Conservation (phyloP, 2,888 invertebrate species). For the Latrodectus elegans region DNA sequence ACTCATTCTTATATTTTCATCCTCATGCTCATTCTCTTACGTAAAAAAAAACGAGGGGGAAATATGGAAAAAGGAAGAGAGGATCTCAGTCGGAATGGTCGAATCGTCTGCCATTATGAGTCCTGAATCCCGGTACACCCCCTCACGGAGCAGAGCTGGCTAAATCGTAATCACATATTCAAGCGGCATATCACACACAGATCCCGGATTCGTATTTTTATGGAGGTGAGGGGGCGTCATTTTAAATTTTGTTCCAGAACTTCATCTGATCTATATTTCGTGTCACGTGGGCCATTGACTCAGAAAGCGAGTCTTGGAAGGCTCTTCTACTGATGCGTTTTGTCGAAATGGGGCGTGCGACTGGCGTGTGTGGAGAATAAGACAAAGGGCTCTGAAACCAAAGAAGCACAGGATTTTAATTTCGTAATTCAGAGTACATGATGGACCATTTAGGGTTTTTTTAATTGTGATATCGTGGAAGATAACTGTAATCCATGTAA, state of each 20-base stretch:
- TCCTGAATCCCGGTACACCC: slow-evolving; percentile 1
- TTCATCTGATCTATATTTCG: slow-evolving; percentile 20
- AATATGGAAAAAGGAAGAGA: background rate
- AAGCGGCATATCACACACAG: slow-evolving; percentile 51
- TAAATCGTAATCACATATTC: slow-evolving; percentile 69
- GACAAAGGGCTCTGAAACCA: no score
- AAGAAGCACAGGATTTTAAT: no score
- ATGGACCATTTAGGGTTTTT: no score
- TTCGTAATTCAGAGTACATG: no score
- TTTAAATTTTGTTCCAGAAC: slow-evolving; percentile 43
- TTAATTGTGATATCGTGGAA: no score
- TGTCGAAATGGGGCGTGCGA: no score
- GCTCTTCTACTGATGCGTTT: background rate
- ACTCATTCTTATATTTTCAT: no score
- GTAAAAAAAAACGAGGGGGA: background rate
- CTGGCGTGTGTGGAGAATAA: no score
- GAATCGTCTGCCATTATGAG: slow-evolving; percentile 55
- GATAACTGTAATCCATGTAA: no score
- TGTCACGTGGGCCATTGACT: slow-evolving; percentile 24
- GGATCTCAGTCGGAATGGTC: slow-evolving; percentile 7
- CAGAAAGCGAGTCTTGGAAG: slow-evolving; percentile 20
- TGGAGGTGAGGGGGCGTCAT: slow-evolving; percentile 47
- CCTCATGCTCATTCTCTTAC: no score
- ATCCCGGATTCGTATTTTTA: slow-evolving; percentile 44
- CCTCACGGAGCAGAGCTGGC: slow-evolving; percentile 4